phyloP scores from a whole-genome alignment of 2,113 vertebrate genomes.

The Pelecanoides urinatrix region DNA sequence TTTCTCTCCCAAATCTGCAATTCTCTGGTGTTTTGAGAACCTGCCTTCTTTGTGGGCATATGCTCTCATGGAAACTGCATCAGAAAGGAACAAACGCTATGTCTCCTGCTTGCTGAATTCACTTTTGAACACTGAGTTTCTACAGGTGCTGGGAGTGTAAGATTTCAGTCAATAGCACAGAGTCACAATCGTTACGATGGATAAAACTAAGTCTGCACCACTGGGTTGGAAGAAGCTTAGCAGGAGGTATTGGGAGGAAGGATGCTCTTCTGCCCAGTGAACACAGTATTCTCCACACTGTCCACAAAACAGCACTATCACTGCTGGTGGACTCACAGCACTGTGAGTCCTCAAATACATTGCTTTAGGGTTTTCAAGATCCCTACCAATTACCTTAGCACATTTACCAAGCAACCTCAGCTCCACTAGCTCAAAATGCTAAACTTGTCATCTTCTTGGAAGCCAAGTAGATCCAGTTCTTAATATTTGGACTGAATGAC shows the following conservation, averaged over 20 bases:
- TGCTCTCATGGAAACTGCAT: background rate
- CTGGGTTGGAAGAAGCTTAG: background rate
- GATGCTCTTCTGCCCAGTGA: background rate
- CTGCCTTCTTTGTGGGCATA: background rate
- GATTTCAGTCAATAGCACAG: background rate
- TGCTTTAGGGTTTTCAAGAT: background rate
- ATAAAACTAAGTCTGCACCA: background rate
- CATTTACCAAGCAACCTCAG: background rate
- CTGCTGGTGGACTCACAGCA: background rate
- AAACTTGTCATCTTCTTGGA: background rate
- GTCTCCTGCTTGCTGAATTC: background rate
- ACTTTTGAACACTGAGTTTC: background rate
- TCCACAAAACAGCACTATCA: background rate
- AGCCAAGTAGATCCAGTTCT: background rate
- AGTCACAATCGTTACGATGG: background rate
- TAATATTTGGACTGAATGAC: background rate
- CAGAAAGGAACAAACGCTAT: background rate
- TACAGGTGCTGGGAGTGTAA: background rate
- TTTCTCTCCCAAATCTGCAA: background rate
- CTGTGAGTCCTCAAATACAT: background rate
- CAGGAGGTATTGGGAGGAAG: background rate
- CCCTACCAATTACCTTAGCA: background rate
- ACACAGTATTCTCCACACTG: background rate
- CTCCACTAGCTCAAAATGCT: background rate
- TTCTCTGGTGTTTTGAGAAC: background rate